Evolutionary conservation across 2,888 invertebrate species (phyloP), one percentile per base, ranked within the genome.

Genomic region (Tetheella fluctuosa): DNA sequence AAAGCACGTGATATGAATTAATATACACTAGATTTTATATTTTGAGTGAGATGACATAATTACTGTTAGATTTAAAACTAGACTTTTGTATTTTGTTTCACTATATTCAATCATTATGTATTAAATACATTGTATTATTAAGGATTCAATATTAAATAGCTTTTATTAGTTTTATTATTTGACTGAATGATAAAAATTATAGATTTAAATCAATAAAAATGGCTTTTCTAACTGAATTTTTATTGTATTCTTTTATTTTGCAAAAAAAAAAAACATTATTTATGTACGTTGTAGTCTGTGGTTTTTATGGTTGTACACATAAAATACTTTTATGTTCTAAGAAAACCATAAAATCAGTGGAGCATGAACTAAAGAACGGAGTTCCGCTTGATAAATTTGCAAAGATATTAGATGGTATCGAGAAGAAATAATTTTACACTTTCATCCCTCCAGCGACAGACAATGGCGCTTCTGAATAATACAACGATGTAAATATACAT

Each of bases 321-420:
- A 63, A 73, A 65, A 67, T 73, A 58, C 58, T 58, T 55, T 77
- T 69, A 75, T 70, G 68, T 65, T 64, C 66, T 25, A 59, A 62
- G 59, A 64, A 64, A 67, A 67, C 69, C 64, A 71, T 78, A 77
- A 78, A 78, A 70, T 60, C 59, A 55, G 53, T 58, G 62, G 69
- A 70, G 65, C 70, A 67, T 71, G 68, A 75, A 72, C 39, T 56
- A 62, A 39, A 34, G 34, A 34, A 63, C 15, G 23, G 62, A 65
- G 70, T 70, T 74, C 68, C 67, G 64, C 64, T 65, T 65, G 65
- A 73, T 71, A 63, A 68, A 69, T 64, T 72, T 69, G 42, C 56
- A 68, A 74, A 69, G 67, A 64, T 69, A 73, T 70, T 70, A 64
- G 60, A 63, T 60, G 39, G 58, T 54, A 64, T 56, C 59, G 23